A percentile compares a stretch with the other conserved stretches of the same genome.
phyloP scores from a whole-genome alignment of 2,888 invertebrate species.

The Leistus spinibarbis region DNA sequence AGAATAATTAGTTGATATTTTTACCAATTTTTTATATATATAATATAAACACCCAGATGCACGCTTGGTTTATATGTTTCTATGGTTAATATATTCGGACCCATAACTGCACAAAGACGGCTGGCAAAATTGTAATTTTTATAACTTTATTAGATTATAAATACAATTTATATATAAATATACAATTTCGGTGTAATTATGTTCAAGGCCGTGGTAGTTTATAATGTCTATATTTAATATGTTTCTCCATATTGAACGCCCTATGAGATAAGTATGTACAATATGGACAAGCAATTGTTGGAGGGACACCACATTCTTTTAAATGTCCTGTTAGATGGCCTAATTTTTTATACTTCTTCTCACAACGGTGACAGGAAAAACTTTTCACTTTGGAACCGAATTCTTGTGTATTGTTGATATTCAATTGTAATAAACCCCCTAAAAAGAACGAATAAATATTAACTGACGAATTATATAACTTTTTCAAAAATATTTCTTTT shows the following conservation, averaged over 20 bases:
- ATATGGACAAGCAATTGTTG: neutral
- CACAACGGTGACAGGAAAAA: constrained; percentile 55
- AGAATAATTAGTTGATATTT: neutral
- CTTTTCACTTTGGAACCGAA: neutral
- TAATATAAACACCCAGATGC: no score
- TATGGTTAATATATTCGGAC: no score
- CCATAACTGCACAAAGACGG: no score
- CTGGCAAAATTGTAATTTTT: neutral
- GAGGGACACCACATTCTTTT: constrained; percentile 44
- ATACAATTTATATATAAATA: neutral
- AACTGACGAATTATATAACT: neutral
- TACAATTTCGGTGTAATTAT: neutral
- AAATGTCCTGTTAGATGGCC: constrained; percentile 62
- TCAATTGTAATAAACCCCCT: neutral
- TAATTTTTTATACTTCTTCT: constrained; percentile 61
- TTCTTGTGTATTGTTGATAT: neutral
- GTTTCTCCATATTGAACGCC: neutral
- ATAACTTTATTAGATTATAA: neutral
- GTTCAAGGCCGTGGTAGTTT: neutral
- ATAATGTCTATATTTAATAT: neutral
- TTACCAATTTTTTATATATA: neutral
- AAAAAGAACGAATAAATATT: neutral
- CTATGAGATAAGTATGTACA: neutral
- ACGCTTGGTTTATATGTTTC: no score
- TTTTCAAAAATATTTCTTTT: neutral